Base-by-base conservation (phyloP, 2,113 vertebrate species). In the Menura novaehollandiae region DNA sequence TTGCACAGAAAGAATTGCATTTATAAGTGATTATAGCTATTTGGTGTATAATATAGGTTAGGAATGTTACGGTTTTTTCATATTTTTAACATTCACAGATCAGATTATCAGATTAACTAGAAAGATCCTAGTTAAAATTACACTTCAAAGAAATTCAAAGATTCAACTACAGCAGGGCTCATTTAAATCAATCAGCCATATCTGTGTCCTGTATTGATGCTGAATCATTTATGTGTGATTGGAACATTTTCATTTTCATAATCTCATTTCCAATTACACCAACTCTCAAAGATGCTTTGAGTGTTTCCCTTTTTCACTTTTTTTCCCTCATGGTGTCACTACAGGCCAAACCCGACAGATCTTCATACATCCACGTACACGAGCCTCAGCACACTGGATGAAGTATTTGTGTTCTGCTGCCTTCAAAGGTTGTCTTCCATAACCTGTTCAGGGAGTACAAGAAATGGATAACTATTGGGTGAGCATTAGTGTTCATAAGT, bases 261-360 rank as follows among this genome's bases (percentile, higher is more conserved):
- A 56, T 76, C 21, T 26, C 4, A 3, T 71, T 67, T 78, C 44
- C 0, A 0, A 17, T 60, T 35, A 33, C 5, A 56, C 6, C 35
- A 44, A 18, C 19, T 68, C 32, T 83, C 33, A n/a, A 28, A 82
- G 27, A 67, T 32, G 6, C 9, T 87, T 79, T 67, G 5, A 87
- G 8, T 53, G 17, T 56, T 95, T 78, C 7, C 5, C 4, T 43
- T 63, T 82, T 81, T 73, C 63, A 13, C 13, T 52, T 89, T 81
- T 91, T 58, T 82, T 37, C 58, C 53, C 44, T 91, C 58, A 73
- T 9, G 37, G 77, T 95, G 74, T 93, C 87, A 82, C 73, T 85
- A 88, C n/a, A 85, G 81, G 41, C 66, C 89, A 89, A 89, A 91
- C 46, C 32, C 89, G 64, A 35, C 43, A 60, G 52, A 64, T 32